Base-by-base conservation (phyloP, 2,888 invertebrate genomes). In the Spilarctia lutea region DNA sequence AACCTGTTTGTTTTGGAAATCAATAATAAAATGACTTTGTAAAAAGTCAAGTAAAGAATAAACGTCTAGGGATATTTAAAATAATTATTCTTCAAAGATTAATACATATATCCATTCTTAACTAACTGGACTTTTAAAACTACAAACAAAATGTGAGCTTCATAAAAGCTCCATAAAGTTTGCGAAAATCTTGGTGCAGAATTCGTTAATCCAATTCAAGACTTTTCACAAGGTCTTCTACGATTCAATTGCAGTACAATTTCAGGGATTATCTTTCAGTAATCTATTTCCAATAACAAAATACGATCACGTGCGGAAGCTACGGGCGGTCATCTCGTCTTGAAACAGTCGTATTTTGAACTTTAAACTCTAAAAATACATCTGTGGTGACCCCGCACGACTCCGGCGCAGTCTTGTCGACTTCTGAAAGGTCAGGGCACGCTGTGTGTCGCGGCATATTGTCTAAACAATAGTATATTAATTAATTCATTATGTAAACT, bases 331-430 rank as follows among this genome's bases (percentile, higher is more conserved):
- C 86, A 85, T 83, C 88, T 85, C 86, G 87, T 86, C 89, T 90
- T 89, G 90, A 83, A 92, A 91, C 92, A 91, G 91, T 89, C 92
- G 94, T 94, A 95, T 95, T 96, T 94, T 96, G 96, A 96, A 96
- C 96, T 96, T 96, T 96, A 95, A 96, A 96, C 96, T 96, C 96
- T 96, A 96, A 96, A 96, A 96, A 96, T 96, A 96, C 92, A 91
- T 90, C 89, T 87, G 87, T 90, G 90, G 91, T 96, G 96, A 96
- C 96, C 96, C 95, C 95, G 94, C 91, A 88, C 93, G 91, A 92
- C 94, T 92, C 91, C 79, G 83, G 91, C 94, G 92, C 95, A 94
- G 95, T 94, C 95, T 92, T 88, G 89, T 88, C 92, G 92, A 87
- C 93, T 92, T 91, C 94, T 91, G 93, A 96, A 95, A 95, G 96